Evolutionary conservation across 2,797 vertebrate genomes (phyloP).

Genomic region (Schizothorax lantsangensis): DNA sequence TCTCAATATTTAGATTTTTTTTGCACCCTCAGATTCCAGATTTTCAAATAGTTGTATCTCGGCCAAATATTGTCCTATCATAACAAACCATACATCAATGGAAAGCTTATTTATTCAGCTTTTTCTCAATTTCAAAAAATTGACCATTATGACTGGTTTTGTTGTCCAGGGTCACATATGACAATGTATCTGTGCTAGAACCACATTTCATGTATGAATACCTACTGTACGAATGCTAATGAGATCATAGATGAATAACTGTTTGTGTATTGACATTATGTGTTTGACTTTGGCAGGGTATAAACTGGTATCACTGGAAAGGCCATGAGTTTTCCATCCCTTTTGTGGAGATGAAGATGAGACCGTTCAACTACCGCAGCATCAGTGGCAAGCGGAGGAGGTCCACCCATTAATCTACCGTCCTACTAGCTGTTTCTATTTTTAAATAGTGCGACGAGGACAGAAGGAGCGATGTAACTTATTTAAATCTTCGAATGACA

Average conservation of each 20-base stretch:
- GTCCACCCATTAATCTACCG: constrained; percentile 82
- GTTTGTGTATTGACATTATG: not conserved
- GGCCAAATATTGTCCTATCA: too few relatives aligned
- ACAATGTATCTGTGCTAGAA: not conserved
- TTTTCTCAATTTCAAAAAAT: not conserved
- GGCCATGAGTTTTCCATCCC: constrained; percentile 99
- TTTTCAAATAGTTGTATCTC: not conserved
- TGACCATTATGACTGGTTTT: not conserved
- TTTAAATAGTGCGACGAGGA: constrained; percentile 75
- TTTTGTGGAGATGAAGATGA: constrained; percentile 99
- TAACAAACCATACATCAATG: too few relatives aligned
- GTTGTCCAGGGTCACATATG: not conserved
- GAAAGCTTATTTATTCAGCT: too few relatives aligned
- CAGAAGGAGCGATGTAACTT: constrained; percentile 75
- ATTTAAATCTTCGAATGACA: constrained; percentile 75
- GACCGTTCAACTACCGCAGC: constrained; percentile 91
- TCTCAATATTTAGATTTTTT: too few relatives aligned
- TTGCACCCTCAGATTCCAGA: too few relatives aligned
- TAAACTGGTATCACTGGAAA: constrained; percentile 99
- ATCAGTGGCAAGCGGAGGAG: constrained; percentile 88
- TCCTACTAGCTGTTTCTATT: constrained; percentile 80
- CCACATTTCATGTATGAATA: not conserved
- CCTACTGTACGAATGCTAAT: not conserved
- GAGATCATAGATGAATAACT: not conserved
- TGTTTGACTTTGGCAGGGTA: constrained; percentile 80